phyloP scores from a whole-genome alignment of 2,113 vertebrate genomes.

The Tragelaphus strepsiceros region DNA sequence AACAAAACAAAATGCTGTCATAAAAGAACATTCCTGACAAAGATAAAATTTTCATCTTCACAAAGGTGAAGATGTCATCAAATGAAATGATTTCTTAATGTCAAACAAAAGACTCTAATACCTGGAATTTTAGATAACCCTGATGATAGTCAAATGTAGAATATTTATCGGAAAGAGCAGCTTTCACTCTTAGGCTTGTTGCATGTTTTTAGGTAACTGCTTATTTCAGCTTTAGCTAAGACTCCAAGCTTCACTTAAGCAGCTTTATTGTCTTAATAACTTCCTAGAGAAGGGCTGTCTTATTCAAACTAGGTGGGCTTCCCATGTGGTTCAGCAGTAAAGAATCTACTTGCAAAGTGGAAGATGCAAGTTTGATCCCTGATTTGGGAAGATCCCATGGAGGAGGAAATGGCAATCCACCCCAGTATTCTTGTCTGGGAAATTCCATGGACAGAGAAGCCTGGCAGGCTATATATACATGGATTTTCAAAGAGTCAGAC shows the following conservation, averaged over 20 bases:
- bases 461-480: not conserved
- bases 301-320: not conserved
- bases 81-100: not conserved
- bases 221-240: not conserved
- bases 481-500: not conserved
- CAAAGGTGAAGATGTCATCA: not conserved
- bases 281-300: not conserved
- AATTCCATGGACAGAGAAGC: not conserved
- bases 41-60: not conserved
- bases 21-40: not conserved
- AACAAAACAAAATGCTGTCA: not conserved
- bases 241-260: not conserved
- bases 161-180: not conserved
- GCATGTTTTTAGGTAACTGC: not conserved
- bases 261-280: not conserved
- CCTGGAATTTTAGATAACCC: not conserved
- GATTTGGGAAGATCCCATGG: not conserved
- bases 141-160: not conserved
- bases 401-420: not conserved
- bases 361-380: not conserved
- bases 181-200: not conserved
- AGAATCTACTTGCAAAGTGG: not conserved
- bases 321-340: not conserved
- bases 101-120: not conserved
- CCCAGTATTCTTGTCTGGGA: not conserved